Conservation (phyloP, 2,888 invertebrate genomes). For the Dryobota labecula region DNA sequence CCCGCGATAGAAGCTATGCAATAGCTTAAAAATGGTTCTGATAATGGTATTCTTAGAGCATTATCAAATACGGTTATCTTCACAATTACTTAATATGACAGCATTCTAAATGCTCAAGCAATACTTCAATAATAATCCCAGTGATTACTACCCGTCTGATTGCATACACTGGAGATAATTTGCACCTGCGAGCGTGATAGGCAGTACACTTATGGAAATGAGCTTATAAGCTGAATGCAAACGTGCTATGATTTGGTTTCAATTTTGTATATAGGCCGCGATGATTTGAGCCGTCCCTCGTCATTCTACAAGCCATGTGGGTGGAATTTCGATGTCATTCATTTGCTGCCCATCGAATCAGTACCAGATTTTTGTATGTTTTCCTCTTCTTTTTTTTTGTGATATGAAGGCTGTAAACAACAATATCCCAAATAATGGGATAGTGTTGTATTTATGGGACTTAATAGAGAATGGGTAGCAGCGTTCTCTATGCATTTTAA, state of each 20-base stretch:
- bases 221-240: slow-evolving; percentile 76
- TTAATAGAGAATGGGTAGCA: too few species aligned
- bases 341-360: slow-evolving; percentile 59
- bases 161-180: slow-evolving; percentile 66
- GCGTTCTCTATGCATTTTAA: too few species aligned
- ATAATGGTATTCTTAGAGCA: neutral
- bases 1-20: too few species aligned
- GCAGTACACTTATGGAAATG: slow-evolving; percentile 75
- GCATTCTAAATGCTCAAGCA: slow-evolving; percentile 46
- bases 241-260: slow-evolving; percentile 75
- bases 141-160: slow-evolving; percentile 54
- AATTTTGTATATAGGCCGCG: slow-evolving; percentile 71
- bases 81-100: slow-evolving; percentile 47
- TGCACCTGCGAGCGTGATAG: slow-evolving; percentile 69
- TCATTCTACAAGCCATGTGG: slow-evolving; percentile 22
- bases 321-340: slow-evolving; percentile 70
- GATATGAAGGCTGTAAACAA: slow-evolving; percentile 12
- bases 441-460: slow-evolving; percentile 17
- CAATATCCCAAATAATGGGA: too few species aligned
- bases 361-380: slow-evolving; percentile 34
- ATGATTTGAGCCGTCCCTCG: slow-evolving; percentile 68
- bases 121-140: slow-evolving; percentile 59
- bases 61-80: slow-evolving; percentile 15
- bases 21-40: too few species aligned
- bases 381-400: slow-evolving; percentile 29